These are phyloP conservation scores for Hypsibius dujardini DNA, from an alignment of 1,140 invertebrate species.

Conservation along the genomic window DNA sequence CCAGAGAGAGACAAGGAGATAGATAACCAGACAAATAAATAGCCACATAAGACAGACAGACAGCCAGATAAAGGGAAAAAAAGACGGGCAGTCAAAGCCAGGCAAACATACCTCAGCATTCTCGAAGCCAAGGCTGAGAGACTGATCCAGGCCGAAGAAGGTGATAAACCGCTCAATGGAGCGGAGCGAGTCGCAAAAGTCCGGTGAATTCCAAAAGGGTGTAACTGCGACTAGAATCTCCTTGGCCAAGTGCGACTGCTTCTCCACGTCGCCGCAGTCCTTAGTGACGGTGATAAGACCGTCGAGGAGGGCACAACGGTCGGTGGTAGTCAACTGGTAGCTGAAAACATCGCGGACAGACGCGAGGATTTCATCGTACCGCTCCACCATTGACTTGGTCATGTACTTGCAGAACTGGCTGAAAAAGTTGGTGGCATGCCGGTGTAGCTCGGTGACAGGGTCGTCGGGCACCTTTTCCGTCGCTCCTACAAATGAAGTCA, in stretches of 20 bases:
- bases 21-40: too few relatives aligned
- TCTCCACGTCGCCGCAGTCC: background rate
- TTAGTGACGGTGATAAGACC: slow-evolving; percentile 14
- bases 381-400: slow-evolving; percentile 8
- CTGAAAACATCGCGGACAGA: background rate
- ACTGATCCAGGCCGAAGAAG: slow-evolving; percentile 6
- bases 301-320: background rate
- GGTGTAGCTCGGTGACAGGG: background rate
- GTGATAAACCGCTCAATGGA: slow-evolving; percentile 7
- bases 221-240: background rate
- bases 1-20: too few relatives aligned
- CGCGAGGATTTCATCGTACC: background rate
- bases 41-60: too few relatives aligned
- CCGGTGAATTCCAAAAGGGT: slow-evolving; percentile 9
- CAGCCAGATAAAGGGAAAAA: too few relatives aligned
- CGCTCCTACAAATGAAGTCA: too few relatives aligned
- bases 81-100: too few relatives aligned
- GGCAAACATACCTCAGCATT: background rate
- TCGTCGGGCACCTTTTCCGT: background rate
- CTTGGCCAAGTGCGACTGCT: background rate
- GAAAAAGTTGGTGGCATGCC: slow-evolving; percentile 12
- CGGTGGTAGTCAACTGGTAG: background rate
- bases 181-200: background rate
- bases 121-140: background rate
- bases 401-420: background rate